Conservation (phyloP, 2,797 vertebrate genomes). For the Alca torda region DNA sequence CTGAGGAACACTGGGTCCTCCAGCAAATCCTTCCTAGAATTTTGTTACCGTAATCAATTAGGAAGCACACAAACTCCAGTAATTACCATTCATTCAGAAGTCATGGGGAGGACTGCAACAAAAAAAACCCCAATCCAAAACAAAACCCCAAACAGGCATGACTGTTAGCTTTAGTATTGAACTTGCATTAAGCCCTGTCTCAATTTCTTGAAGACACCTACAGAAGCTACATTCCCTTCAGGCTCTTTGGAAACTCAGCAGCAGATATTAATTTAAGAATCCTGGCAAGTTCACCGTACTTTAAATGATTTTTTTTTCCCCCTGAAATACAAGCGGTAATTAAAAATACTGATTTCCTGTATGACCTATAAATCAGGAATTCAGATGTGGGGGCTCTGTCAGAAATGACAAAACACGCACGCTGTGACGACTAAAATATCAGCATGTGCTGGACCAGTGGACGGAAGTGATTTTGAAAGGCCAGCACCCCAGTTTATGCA, state of each 20-base stretch:
- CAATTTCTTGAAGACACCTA: neutral
- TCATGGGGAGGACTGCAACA: neutral
- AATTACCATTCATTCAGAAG: neutral
- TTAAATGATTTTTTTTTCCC: neutral
- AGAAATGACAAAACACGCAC: neutral
- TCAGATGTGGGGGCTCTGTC: neutral
- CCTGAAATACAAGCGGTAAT: neutral
- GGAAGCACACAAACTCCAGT: neutral
- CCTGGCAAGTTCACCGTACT: neutral
- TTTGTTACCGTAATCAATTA: neutral
- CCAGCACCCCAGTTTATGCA: neutral
- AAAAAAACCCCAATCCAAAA: neutral
- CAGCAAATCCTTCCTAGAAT: neutral
- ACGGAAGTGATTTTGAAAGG: neutral
- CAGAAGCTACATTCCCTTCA: neutral
- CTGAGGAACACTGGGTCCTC: neutral
- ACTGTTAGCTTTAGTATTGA: neutral
- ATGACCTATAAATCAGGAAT: neutral
- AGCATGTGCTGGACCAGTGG: neutral
- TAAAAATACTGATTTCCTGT: slow-evolving; percentile 19
- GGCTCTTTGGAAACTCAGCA: neutral
- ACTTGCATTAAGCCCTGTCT: neutral
- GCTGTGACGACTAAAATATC: neutral
- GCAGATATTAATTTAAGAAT: neutral
- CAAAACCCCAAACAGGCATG: neutral